A percentile compares a stretch with the other conserved stretches of the same genome.
phyloP scores from a whole-genome alignment of 2,113 vertebrate species.

The Stercorarius parasiticus region DNA sequence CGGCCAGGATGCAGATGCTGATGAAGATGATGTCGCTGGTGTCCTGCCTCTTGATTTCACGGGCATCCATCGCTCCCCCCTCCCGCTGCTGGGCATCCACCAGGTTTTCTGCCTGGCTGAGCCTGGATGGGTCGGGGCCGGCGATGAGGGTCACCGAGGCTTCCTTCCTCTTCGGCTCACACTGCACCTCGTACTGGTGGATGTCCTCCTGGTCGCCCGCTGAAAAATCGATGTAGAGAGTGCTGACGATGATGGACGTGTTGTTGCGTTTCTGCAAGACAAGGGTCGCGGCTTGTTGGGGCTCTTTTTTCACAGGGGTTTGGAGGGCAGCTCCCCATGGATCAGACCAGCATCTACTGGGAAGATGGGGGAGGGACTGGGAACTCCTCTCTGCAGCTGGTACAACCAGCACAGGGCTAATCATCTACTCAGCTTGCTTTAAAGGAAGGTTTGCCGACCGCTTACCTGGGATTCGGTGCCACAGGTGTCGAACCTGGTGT shows the following conservation, averaged over 20 bases:
- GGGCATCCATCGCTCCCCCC: neutral
- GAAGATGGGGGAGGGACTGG: neutral
- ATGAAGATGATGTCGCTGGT: slow-evolving; percentile 94
- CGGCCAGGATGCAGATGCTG: slow-evolving; percentile 93
- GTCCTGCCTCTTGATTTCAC: slow-evolving; percentile 75
- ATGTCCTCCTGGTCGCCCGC: slow-evolving; percentile 76
- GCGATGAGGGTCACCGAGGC: slow-evolving; percentile 85
- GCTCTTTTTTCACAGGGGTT: neutral
- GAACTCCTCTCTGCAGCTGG: neutral
- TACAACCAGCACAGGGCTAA: accelerated
- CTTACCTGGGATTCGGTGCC: slow-evolving; percentile 89
- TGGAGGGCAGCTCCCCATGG: neutral
- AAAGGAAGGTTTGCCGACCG: neutral
- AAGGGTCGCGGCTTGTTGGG: neutral
- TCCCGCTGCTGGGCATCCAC: slow-evolving; percentile 60
- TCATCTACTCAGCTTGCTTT: neutral
- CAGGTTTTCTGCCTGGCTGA: slow-evolving; percentile 79
- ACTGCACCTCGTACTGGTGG: slow-evolving; percentile 90
- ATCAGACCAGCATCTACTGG: neutral
- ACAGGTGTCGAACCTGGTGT: slow-evolving; percentile 91
- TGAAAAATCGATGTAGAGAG: slow-evolving; percentile 92
- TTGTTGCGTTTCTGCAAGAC: slow-evolving; percentile 86
- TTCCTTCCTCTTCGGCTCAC: slow-evolving; percentile 88
- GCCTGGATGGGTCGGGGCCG: slow-evolving; percentile 70
- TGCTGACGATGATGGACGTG: slow-evolving; percentile 87